Evolutionary conservation across 2,113 vertebrate species (phyloP), one percentile per base, ranked within the genome.

Genomic region (Ursus arctos): DNA sequence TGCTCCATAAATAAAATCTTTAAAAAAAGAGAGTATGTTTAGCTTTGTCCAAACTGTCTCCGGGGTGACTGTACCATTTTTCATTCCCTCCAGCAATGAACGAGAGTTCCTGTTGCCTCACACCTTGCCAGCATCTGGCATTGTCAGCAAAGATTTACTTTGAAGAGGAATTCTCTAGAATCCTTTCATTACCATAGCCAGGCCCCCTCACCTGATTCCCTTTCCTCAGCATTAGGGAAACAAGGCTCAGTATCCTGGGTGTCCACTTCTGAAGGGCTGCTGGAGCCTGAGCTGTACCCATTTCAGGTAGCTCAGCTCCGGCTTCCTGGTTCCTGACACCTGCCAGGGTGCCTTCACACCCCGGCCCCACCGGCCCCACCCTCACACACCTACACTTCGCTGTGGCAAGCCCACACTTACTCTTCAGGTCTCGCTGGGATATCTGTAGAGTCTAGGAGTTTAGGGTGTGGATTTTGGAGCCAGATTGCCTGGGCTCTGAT

Each of bases 161-260:
- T 57, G 19, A 31, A 84, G 22, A 92, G 22, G 59, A 59, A 77
- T 69, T 77, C 77, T 92, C 71, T 63, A 53, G 65, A 94, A n/a
- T 81, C 21, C 53, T 47, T 91, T 65, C 72, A 4, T n/a, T 21
- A 33, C 2, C 28, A 26, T 11, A 22, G 6, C 31, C 31, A 82
- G 43, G 10, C 9, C 16, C 53, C 51, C 57, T 63, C 40, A 18
- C 51, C 63, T 51, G 40, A 96, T 24, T 59, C 14, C 12, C 36
- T 67, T 84, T 51, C 36, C 36, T 81, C 24, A 22, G 71, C 18
- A 7, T 55, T 49, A 63, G 40, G 43, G 47, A 85, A 31, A 33
- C 4, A 1, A 9, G 13, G 2, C 0, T 33, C 26, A 15, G 11
- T 21, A 18, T 55, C n/a, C 67, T 6, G 22, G 47, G 11, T 33